Percentiles rank a stretch among this genome's conserved stretches.
Evolutionary conservation across 2,797 vertebrate species (phyloP).

Genomic region (Hippopotamyrus pictus): DNA sequence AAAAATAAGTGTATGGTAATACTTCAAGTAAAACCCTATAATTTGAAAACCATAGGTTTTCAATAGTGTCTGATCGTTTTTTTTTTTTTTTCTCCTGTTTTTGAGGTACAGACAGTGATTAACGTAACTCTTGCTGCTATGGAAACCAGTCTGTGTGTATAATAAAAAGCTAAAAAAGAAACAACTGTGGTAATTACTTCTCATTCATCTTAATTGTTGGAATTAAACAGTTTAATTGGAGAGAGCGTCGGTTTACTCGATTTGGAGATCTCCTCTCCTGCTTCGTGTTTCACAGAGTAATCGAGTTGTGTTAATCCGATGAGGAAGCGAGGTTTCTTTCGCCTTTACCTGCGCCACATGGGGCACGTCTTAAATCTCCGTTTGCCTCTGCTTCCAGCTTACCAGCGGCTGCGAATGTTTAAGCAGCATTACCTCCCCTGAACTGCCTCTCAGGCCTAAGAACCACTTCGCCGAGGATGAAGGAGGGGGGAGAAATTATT

Average conservation of each 20-base stretch:
- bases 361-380: not conserved
- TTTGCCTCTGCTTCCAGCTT: slow-evolving; percentile 13
- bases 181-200: slow-evolving; percentile 51
- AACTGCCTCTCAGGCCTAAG: slow-evolving; percentile 40
- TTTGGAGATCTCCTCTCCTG: not conserved
- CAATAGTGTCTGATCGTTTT: not conserved
- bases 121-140: slow-evolving; percentile 58
- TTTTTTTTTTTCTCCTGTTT: not conserved
- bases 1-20: slow-evolving; percentile 51
- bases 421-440: slow-evolving; percentile 36
- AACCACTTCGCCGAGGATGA: slow-evolving; percentile 35
- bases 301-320: not conserved
- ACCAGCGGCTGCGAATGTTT: slow-evolving; percentile 45
- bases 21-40: slow-evolving; percentile 53
- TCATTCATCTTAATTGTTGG: slow-evolving; percentile 49
- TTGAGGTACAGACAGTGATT: slow-evolving; percentile 51
- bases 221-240: slow-evolving; percentile 20
- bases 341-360: not conserved
- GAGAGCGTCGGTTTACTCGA: slow-evolving; percentile 43
- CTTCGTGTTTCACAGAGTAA: not conserved
- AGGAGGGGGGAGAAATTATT: slow-evolving; percentile 27
- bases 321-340: not conserved
- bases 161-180: slow-evolving; percentile 27
- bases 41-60: slow-evolving; percentile 46
- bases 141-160: slow-evolving; percentile 45